Conservation (phyloP, 2,888 invertebrate genomes). For the Leptinotarsa haldemani region DNA sequence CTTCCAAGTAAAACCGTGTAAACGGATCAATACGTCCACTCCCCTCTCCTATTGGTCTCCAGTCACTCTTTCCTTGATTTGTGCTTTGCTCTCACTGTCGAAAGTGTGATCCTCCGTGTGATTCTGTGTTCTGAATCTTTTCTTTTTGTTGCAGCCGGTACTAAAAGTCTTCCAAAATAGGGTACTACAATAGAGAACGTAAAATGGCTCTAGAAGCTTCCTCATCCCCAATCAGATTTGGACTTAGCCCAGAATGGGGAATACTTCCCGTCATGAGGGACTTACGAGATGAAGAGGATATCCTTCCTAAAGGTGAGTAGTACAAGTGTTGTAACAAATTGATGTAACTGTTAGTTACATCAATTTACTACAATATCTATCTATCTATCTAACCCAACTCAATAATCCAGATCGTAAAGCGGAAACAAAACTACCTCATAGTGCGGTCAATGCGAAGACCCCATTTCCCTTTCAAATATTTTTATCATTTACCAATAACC, state of each 20-base stretch:
- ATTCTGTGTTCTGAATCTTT: slow-evolving; percentile 5
- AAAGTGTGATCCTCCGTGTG: background rate
- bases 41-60: slow-evolving; percentile 2
- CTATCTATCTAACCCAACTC: no score
- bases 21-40: slow-evolving; percentile 9
- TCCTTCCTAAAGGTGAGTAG: slow-evolving; percentile 59
- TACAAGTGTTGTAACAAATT: no score
- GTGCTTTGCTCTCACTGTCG: background rate
- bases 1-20: slow-evolving; percentile 1
- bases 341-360: no score
- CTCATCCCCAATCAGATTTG: slow-evolving; percentile 58
- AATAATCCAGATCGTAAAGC: no score
- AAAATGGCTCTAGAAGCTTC: slow-evolving; percentile 61
- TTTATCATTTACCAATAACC: background rate
- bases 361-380: no score
- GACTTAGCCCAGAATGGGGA: slow-evolving; percentile 54
- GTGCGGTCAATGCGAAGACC: no score
- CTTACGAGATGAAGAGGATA: slow-evolving; percentile 48
- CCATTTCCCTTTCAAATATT: no score
- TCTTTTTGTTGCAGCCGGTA: slow-evolving; percentile 40
- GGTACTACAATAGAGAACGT: slow-evolving; percentile 54
- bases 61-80: background rate
- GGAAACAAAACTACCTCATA: no score
- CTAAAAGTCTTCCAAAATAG: slow-evolving; percentile 56
- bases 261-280: slow-evolving; percentile 43